Base-by-base conservation (phyloP, 1,140 invertebrate genomes). In the Scylla paramamosain region DNA sequence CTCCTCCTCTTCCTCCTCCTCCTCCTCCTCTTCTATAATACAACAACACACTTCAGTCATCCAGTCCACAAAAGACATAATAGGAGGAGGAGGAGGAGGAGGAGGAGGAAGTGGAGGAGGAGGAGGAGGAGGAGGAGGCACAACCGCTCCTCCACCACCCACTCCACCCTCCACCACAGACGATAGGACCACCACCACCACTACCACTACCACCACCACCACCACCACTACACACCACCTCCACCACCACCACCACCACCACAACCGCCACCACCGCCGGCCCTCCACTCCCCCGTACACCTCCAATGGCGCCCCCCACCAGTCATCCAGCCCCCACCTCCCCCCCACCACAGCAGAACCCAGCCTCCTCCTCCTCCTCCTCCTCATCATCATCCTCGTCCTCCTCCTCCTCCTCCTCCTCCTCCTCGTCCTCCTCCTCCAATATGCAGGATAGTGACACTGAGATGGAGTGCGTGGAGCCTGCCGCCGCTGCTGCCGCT, bases 1-100 rank as follows among this genome's bases (percentile, higher is more conserved):
- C 39, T 46, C 46, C 93, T 67, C 93, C 88, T 52, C 84, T 14
- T 94, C 93, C 20, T 91, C 89, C 87, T 84, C 93, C 82, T 83
- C 89, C 20, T 67, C 93, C 45, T 87, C 94, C 82, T 92, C 94
- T 16, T 91, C 94, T 8, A 84, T 95, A 45, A 92, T 95, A 32
- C 90, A 92, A 84, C 94, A 95, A 52, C 94, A 95, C 90, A 95
- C 94, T 52, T 95, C 94, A 48, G 94, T 95, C 83, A 95, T 95
- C 48, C 94, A 95, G 90, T 95, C 94, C 31, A 95, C 94, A 46
- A 95, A 95, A 31, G 91, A 86, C 29, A 88, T 95, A n/a, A 92
- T 95, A 67, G 82, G 94, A 29, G 84, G 93, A 48, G 93, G 93
- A 67, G 67, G 67, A n/a, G 67, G 67, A 77, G 67, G 67, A 7